phyloP scores from a whole-genome alignment of 2,888 invertebrate species.

The Andrena haemorrhoa region DNA sequence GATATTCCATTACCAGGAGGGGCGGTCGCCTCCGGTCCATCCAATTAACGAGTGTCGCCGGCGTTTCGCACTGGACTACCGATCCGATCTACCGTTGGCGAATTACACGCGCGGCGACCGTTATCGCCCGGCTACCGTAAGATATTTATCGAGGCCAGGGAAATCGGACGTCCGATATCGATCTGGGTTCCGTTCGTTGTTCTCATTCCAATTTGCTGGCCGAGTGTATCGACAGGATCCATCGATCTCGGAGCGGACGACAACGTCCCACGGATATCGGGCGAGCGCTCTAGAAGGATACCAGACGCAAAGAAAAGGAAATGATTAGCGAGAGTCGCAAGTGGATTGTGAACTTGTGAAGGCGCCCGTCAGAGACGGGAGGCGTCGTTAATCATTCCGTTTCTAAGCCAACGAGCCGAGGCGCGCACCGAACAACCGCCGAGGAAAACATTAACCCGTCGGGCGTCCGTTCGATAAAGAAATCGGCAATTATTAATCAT shows the following conservation, averaged over 20 bases:
- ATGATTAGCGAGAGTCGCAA: background rate
- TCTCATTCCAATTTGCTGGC: slow-evolving; percentile 40
- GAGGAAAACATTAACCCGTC: slow-evolving; percentile 14
- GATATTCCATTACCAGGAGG: slow-evolving; percentile 6
- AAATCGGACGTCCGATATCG: slow-evolving; percentile 63
- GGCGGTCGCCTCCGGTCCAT: background rate
- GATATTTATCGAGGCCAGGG: slow-evolving; percentile 72
- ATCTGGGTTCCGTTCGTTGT: slow-evolving; percentile 45
- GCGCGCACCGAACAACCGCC: background rate
- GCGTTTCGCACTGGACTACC: background rate
- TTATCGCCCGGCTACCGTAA: slow-evolving; percentile 65
- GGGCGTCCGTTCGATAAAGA: slow-evolving; percentile 7
- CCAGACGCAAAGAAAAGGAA: no score
- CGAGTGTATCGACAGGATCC: background rate
- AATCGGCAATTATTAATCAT: slow-evolving; percentile 22
- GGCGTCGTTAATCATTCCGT: background rate
- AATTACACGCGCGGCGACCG: slow-evolving; percentile 60
- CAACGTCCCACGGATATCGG: slow-evolving; percentile 21
- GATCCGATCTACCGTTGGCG: slow-evolving; percentile 35
- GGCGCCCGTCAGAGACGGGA: background rate
- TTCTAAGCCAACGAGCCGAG: background rate
- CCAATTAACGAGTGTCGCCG: slow-evolving; percentile 12
- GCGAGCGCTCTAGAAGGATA: no score
- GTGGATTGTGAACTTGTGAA: background rate
- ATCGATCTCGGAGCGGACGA: slow-evolving; percentile 33